Conservation (phyloP, 2,113 vertebrate genomes). For the Salvelinus fontinalis region DNA sequence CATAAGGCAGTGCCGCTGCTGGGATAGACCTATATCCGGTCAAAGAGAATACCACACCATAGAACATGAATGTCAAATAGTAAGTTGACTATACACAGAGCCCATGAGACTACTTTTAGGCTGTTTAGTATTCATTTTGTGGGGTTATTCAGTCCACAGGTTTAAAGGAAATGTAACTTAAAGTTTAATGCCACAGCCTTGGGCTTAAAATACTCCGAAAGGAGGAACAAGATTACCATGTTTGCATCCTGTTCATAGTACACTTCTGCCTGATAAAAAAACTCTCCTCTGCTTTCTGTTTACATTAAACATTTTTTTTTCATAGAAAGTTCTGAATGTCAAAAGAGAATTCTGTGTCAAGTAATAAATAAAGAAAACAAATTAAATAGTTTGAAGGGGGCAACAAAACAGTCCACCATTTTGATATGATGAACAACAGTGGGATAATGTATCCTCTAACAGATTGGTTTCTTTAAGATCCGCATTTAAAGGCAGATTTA, state of each 20-base stretch:
- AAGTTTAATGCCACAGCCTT: not conserved
- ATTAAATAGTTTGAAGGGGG: too few species aligned
- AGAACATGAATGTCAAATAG: not conserved
- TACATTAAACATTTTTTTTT: not conserved
- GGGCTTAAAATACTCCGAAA: not conserved
- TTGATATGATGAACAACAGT: constrained; percentile 3
- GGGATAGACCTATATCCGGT: constrained; percentile 6
- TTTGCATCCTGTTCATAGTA: not conserved
- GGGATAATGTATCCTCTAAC: constrained; percentile 1
- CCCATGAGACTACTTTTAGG: not conserved
- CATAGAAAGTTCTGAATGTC: not conserved
- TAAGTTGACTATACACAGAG: not conserved
- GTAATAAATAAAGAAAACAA: not conserved
- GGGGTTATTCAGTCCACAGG: not conserved
- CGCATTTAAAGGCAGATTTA: not conserved
- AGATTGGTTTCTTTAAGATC: not conserved
- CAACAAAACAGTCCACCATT: not conserved
- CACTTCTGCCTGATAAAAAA: not conserved
- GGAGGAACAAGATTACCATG: not conserved
- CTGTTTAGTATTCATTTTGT: not conserved
- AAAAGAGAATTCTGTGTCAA: not conserved
- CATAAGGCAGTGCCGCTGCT: constrained; percentile 16
- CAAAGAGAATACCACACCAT: not conserved
- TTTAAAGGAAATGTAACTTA: not conserved
- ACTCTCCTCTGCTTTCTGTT: not conserved